Evolutionary conservation across 2,888 invertebrate species (phyloP).

Genomic region (Dynastes tityus): DNA sequence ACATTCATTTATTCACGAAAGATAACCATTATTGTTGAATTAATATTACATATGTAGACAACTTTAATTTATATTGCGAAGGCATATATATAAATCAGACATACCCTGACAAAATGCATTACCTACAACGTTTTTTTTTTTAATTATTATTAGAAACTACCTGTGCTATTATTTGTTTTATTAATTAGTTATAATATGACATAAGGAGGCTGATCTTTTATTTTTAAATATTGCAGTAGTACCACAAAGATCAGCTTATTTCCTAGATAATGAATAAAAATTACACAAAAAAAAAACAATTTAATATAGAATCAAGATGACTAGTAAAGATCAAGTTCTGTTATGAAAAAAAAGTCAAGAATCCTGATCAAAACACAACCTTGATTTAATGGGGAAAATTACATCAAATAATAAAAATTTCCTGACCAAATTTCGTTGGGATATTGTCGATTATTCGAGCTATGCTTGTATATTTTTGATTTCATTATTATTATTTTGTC

Average conservation of each 20-base stretch:
- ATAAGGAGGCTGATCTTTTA: conserved; percentile 38
- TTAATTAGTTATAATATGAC: conserved; percentile 26
- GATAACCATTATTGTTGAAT: conserved; percentile 3
- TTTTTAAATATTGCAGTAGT: conserved; percentile 42
- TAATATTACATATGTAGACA: conserved; percentile 47
- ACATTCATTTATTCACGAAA: conserved; percentile 29
- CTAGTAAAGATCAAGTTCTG: conserved; percentile 69
- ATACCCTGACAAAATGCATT: conserved; percentile 60
- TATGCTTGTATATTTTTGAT: background rate
- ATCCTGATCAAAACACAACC: conserved; percentile 60
- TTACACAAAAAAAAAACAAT: conserved; percentile 65
- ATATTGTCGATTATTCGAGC: background rate
- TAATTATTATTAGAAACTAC: conserved; percentile 55
- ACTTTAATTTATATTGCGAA: conserved; percentile 48
- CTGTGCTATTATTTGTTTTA: conserved; percentile 55
- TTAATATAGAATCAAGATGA: conserved; percentile 69
- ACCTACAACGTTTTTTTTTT: conserved; percentile 52
- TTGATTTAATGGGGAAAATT: background rate
- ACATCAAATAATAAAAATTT: conserved; percentile 33
- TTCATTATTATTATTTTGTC: background rate
- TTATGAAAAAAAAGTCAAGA: conserved; percentile 57
- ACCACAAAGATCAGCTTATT: conserved; percentile 49
- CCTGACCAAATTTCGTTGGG: background rate
- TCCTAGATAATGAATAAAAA: conserved; percentile 39
- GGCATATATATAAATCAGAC: conserved; percentile 52